A percentile compares a stretch with the other conserved stretches of the same genome.
These are phyloP conservation scores for Agrotis puta DNA, from an alignment of 2,888 invertebrate species.

Conservation along the genomic window DNA sequence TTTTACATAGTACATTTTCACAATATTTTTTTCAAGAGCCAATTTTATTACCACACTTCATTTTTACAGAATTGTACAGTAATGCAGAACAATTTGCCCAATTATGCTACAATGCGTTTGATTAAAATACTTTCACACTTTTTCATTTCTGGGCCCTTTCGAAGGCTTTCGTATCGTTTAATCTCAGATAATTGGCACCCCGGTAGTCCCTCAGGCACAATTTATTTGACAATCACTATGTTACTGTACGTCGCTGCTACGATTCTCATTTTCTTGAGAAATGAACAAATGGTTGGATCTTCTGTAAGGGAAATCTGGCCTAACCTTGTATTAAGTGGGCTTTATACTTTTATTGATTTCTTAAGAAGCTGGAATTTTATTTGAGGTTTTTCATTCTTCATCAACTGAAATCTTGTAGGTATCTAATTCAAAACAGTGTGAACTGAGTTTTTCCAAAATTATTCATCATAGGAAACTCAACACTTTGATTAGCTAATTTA, in stretches of 20 bases:
- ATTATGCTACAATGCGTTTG: conserved; percentile 47
- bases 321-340: conserved; percentile 45
- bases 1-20: neutral
- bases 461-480: no score
- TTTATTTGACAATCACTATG: conserved; percentile 60
- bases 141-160: conserved; percentile 42
- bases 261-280: conserved; percentile 55
- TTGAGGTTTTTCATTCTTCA: no score
- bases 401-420: no score
- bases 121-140: conserved; percentile 59
- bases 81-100: conserved; percentile 33
- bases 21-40: neutral
- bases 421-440: no score
- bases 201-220: conserved; percentile 55
- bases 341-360: conserved; percentile 42
- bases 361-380: conserved; percentile 10
- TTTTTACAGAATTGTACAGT: conserved; percentile 4
- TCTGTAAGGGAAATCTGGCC: conserved; percentile 47
- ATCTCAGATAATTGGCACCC: conserved; percentile 61
- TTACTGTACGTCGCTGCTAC: conserved; percentile 32
- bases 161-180: conserved; percentile 51
- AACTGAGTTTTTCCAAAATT: no score
- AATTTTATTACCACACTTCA: conserved; percentile 1
- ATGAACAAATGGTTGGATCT: conserved; percentile 50
- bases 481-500: no score